A percentile compares a stretch with the other conserved stretches of the same genome.
Conservation (phyloP, 2,113 vertebrate species). For the Etheostoma cragini region DNA sequence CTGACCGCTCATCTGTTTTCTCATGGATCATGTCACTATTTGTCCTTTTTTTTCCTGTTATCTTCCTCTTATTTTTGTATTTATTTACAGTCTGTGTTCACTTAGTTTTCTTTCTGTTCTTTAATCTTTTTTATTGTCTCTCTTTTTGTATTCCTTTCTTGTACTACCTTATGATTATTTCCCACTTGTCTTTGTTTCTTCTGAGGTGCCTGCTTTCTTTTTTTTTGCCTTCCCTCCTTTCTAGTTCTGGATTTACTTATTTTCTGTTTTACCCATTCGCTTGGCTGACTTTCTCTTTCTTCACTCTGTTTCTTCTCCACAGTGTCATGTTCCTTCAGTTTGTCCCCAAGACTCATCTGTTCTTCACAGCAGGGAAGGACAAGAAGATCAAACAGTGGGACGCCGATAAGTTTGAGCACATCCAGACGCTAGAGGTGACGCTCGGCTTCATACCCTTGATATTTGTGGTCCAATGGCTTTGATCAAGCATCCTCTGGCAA, state of each 20-base stretch:
- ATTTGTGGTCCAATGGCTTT: not conserved
- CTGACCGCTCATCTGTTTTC: conserved; percentile 29
- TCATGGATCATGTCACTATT: conserved; percentile 2
- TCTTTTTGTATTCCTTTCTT: not conserved
- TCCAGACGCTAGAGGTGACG: conserved; percentile 95
- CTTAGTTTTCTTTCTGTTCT: not conserved
- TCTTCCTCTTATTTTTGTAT: not conserved
- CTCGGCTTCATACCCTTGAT: not conserved
- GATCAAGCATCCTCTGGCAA: not conserved
- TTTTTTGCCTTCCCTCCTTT: not conserved
- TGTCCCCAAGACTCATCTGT: conserved; percentile 95
- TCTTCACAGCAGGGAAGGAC: conserved; percentile 98
- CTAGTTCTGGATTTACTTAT: not conserved
- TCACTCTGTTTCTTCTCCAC: conserved; percentile 19
- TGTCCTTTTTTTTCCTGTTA: not conserved
- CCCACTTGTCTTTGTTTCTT: not conserved
- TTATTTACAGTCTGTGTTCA: not conserved
- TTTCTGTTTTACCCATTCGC: not conserved
- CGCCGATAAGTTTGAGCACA: conserved; percentile 94
- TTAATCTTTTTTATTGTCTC: not conserved
- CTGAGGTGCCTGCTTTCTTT: not conserved
- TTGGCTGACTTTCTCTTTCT: not conserved
- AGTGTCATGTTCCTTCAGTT: conserved; percentile 98
- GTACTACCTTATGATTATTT: not conserved
- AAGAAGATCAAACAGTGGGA: conserved; percentile 98